Conservation (phyloP, 2,797 vertebrate species). For the Neomorphus geoffroyi region DNA sequence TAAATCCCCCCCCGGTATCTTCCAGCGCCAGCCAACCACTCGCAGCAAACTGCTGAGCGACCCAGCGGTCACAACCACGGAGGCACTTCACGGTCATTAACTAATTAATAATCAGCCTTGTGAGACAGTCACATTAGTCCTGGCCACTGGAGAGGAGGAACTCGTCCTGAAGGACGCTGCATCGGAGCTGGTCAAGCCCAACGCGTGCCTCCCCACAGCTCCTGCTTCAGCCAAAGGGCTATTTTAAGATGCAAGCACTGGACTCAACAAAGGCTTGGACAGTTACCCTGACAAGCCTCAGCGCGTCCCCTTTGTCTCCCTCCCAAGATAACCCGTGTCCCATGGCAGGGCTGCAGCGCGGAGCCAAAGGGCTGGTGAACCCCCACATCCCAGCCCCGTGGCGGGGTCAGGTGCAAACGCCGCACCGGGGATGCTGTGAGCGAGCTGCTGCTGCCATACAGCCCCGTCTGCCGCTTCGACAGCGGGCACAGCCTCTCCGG, state of each 20-base stretch:
- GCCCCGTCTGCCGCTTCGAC: not conserved
- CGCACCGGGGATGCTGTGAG: not conserved
- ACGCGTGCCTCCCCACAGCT: not conserved
- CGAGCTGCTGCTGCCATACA: not conserved
- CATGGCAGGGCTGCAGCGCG: not conserved
- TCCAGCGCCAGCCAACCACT: not conserved
- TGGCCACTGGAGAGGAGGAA: not conserved
- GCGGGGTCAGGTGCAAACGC: not conserved
- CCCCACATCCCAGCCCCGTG: rapidly evolving
- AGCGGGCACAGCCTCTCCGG: not conserved
- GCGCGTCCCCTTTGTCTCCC: not conserved
- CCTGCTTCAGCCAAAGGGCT: not conserved
- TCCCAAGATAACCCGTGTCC: not conserved
- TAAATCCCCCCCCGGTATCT: not conserved
- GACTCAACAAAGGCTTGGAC: not conserved
- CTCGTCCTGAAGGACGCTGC: not conserved
- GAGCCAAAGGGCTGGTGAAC: not conserved
- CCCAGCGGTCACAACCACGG: not conserved
- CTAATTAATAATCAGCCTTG: conserved; percentile 4
- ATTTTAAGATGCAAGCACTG: not conserved
- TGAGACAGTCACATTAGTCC: not conserved
- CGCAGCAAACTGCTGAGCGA: not conserved
- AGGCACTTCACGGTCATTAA: conserved; percentile 33
- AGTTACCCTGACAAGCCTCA: not conserved
- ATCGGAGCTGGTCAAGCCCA: not conserved